Conservation (phyloP, 2,113 vertebrate species). For the Meriones unguiculatus region DNA sequence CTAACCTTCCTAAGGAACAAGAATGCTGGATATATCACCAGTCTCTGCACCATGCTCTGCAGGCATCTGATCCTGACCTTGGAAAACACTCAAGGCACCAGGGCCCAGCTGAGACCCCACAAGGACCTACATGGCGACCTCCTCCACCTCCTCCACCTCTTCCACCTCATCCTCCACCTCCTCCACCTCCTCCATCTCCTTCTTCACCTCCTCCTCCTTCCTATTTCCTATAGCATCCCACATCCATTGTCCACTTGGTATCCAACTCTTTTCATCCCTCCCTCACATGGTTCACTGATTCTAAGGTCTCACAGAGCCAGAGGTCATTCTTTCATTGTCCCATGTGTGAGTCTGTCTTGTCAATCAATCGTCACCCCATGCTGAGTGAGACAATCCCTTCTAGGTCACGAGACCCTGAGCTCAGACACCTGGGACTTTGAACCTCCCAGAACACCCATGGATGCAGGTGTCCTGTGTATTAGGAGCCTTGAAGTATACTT, state of each 20-base stretch:
- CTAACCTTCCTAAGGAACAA: background rate
- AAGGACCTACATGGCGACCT: background rate
- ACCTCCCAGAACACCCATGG: background rate
- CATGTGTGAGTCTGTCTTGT: background rate
- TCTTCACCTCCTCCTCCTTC: background rate
- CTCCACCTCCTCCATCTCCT: background rate
- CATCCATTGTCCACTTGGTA: background rate
- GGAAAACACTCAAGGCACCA: background rate
- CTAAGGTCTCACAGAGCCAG: background rate
- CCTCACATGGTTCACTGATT: background rate
- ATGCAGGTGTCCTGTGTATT: too few relatives aligned
- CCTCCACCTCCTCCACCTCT: too few relatives aligned
- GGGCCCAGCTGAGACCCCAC: background rate
- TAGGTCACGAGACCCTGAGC: background rate
- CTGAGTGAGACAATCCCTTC: background rate
- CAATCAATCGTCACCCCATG: background rate
- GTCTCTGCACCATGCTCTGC: background rate
- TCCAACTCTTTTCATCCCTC: background rate
- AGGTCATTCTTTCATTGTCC: background rate
- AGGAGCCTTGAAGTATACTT: background rate
- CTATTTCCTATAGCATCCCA: background rate
- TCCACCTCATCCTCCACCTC: background rate
- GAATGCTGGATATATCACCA: background rate
- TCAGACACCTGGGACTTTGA: background rate
- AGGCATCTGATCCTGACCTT: background rate